phyloP scores from a whole-genome alignment of 1,140 invertebrate species.

The Orchestia grillus region DNA sequence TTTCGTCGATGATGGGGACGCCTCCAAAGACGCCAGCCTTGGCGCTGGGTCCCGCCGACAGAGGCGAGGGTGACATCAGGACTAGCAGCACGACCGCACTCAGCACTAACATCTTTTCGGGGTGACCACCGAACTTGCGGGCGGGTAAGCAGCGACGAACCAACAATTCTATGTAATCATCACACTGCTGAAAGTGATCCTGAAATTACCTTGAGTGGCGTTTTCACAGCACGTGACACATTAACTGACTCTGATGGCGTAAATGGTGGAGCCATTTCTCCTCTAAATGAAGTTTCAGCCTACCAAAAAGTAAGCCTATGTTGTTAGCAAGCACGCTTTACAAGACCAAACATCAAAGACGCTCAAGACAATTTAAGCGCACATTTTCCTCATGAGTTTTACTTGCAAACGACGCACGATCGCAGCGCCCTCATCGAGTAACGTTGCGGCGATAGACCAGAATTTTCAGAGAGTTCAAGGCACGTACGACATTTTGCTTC shows the following conservation, averaged over 20 bases:
- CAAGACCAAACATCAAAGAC: neutral
- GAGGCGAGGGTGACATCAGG: neutral
- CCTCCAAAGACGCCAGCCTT: slow-evolving; percentile 31
- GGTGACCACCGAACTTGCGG: neutral
- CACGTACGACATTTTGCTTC: slow-evolving; percentile 18
- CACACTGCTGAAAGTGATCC: neutral
- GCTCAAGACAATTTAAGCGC: neutral
- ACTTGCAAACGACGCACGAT: neutral
- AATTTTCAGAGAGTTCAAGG: neutral
- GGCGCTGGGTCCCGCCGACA: neutral
- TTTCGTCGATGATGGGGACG: slow-evolving; percentile 31
- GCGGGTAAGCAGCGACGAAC: neutral
- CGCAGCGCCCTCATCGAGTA: neutral
- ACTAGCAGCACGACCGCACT: neutral
- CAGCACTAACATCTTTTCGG: neutral
- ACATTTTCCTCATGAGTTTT: neutral
- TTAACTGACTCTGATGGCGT: neutral
- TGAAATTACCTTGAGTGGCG: neutral
- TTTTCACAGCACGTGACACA: neutral
- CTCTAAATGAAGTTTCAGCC: neutral
- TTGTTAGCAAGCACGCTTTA: neutral
- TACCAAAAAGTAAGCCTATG: neutral
- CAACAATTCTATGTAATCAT: neutral
- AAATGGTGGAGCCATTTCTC: neutral
- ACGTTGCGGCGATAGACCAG: neutral